A percentile compares a stretch with the other conserved stretches of the same genome.
Conservation (phyloP, 2,888 invertebrate genomes). For the Drosophila merina region DNA sequence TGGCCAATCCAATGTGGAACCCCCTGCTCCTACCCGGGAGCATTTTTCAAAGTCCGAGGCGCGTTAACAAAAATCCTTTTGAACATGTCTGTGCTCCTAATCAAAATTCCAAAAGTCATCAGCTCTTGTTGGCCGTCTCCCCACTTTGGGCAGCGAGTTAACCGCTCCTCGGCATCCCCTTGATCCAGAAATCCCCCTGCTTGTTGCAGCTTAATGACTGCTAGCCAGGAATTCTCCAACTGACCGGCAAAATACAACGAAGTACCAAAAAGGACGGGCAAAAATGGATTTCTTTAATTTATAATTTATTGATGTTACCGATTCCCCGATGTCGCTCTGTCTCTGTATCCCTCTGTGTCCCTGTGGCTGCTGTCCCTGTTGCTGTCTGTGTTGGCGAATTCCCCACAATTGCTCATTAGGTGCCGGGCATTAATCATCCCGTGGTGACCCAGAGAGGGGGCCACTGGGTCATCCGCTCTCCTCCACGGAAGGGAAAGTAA, state of each 20-base stretch:
- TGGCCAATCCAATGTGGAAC: conserved; percentile 53
- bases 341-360: neutral
- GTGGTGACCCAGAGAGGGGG: conserved; percentile 43
- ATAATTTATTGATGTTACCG: conserved; percentile 79
- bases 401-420: conserved; percentile 75
- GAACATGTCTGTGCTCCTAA: conserved; percentile 79
- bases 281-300: conserved; percentile 80
- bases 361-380: conserved; percentile 7
- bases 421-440: conserved; percentile 67
- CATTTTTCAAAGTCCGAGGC: conserved; percentile 78
- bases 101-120: conserved; percentile 79
- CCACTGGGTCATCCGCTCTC: conserved; percentile 38
- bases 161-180: conserved; percentile 8
- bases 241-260: conserved; percentile 39
- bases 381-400: conserved; percentile 37
- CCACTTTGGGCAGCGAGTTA: conserved; percentile 44
- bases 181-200: neutral
- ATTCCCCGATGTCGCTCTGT: conserved; percentile 38
- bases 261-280: conserved; percentile 9
- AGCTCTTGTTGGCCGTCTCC: conserved; percentile 52
- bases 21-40: conserved; percentile 20
- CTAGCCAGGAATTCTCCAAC: conserved; percentile 73
- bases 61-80: conserved; percentile 79
- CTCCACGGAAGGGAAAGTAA: conserved; percentile 33
- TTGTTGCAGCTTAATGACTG: conserved; percentile 67